Evolutionary conservation across 2,797 vertebrate genomes (phyloP).

Genomic region (Urosaurus nigricauda): DNA sequence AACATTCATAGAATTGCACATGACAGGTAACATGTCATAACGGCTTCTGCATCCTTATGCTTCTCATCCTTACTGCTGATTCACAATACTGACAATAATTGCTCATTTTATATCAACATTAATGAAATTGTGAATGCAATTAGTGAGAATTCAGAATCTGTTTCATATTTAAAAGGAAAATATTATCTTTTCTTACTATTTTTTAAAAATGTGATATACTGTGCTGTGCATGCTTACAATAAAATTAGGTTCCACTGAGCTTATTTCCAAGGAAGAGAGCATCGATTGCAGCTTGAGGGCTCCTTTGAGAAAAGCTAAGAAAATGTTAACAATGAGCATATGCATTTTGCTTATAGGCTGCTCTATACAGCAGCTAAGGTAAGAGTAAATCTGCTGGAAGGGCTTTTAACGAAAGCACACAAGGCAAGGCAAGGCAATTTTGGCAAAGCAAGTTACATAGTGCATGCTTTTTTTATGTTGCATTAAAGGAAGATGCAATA

Average conservation of each 20-base stretch:
- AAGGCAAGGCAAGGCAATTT: slow-evolving; percentile 30
- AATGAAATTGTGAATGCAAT: slow-evolving; percentile 64
- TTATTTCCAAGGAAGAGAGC: slow-evolving; percentile 3
- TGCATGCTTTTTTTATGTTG: slow-evolving; percentile 38
- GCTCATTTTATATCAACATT: slow-evolving; percentile 61
- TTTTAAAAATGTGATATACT: background rate
- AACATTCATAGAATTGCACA: slow-evolving; percentile 76
- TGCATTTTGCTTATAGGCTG: background rate
- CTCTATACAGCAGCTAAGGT: slow-evolving; percentile 13
- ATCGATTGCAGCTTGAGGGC: background rate
- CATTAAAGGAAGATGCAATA: slow-evolving; percentile 22
- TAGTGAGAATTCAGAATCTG: slow-evolving; percentile 34
- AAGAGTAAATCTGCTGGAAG: slow-evolving; percentile 24
- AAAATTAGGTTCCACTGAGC: background rate
- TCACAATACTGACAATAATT: slow-evolving; percentile 43
- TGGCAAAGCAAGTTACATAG: slow-evolving; percentile 37
- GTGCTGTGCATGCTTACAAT: background rate
- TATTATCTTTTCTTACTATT: background rate
- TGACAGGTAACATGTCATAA: slow-evolving; percentile 84
- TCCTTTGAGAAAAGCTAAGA: background rate
- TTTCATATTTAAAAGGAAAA: slow-evolving; percentile 16
- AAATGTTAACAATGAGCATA: slow-evolving; percentile 16
- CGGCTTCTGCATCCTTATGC: slow-evolving; percentile 74
- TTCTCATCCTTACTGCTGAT: slow-evolving; percentile 59
- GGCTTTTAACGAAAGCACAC: slow-evolving; percentile 39